Evolutionary conservation across 2,797 vertebrate species (phyloP).

Genomic region (Brachyrhaphis roseni): DNA sequence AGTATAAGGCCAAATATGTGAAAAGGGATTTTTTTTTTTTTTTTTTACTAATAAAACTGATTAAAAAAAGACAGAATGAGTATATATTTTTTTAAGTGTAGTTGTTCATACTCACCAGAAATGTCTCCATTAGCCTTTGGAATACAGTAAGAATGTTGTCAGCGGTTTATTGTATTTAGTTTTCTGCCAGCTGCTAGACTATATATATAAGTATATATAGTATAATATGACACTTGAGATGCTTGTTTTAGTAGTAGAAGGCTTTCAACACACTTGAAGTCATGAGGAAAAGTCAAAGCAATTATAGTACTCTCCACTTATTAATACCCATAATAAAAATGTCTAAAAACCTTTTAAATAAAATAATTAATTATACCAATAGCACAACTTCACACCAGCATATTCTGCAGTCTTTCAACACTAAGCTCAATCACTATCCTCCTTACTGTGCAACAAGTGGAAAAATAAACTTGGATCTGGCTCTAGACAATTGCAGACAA

Average conservation of each 20-base stretch:
- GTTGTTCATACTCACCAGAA: background rate
- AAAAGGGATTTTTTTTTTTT: conserved; percentile 68
- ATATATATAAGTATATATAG: background rate
- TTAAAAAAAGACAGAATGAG: background rate
- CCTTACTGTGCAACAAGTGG: background rate
- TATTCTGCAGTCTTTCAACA: background rate
- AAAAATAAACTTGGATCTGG: background rate
- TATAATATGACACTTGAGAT: conserved; percentile 67
- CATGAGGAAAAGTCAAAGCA: conserved; percentile 44
- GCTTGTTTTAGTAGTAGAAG: conserved; percentile 46
- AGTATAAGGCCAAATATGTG: conserved; percentile 75
- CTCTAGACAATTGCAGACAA: background rate
- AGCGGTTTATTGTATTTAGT: conserved; percentile 39
- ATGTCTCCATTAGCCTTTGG: conserved; percentile 22
- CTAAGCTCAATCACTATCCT: background rate
- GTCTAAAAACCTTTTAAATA: conserved; percentile 5
- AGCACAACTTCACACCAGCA: background rate
- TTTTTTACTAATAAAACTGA: conserved; percentile 78
- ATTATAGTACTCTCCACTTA: conserved; percentile 1
- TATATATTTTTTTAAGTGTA: conserved; percentile 3
- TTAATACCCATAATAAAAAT: background rate
- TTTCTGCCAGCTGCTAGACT: conserved; percentile 45
- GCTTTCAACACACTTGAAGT: conserved; percentile 58
- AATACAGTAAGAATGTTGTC: conserved; percentile 55
- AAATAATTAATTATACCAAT: background rate